Percentiles rank a stretch among this genome's conserved stretches.
Evolutionary conservation across 2,113 vertebrate species (phyloP).

Genomic region (Poeciliopsis turrubarensis): DNA sequence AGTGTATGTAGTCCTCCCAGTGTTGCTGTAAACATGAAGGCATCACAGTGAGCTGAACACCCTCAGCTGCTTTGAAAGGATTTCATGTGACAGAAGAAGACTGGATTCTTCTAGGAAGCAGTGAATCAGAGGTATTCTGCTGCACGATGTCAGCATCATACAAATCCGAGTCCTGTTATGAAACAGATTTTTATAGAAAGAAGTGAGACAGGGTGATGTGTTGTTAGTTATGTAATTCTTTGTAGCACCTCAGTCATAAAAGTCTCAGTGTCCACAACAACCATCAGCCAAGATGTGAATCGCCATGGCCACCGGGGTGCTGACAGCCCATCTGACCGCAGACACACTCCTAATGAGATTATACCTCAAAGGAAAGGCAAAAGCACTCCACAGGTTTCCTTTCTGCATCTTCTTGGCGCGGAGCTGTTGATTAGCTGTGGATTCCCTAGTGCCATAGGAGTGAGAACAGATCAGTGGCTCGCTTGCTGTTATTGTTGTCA

Average conservation of each 20-base stretch:
- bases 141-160: not conserved
- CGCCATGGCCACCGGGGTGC: conserved; percentile 53
- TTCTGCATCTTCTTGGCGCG: conserved; percentile 15
- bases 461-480: conserved; percentile 13
- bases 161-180: not conserved
- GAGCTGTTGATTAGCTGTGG: conserved; percentile 24
- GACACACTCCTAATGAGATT: conserved; percentile 55
- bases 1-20: conserved; percentile 47
- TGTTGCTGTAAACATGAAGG: conserved; percentile 56
- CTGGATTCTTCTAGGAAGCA: conserved; percentile 7
- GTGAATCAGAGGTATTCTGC: not conserved
- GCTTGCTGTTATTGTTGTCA: not conserved
- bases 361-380: conserved; percentile 39
- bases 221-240: conserved; percentile 45
- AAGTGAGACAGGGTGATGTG: conserved; percentile 25
- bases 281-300: conserved; percentile 42
- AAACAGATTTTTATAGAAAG: conserved; percentile 13
- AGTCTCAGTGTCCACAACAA: conserved; percentile 35
- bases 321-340: conserved; percentile 46
- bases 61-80: conserved; percentile 31
- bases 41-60: conserved; percentile 31
- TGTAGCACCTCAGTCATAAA: conserved; percentile 44
- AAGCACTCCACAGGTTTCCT: conserved; percentile 21
- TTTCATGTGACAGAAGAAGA: conserved; percentile 15
- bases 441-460: not conserved